Evolutionary conservation across 2,113 vertebrate genomes (phyloP), one percentile per base, ranked within the genome.

Genomic region (Tachysurus fulvidraco): DNA sequence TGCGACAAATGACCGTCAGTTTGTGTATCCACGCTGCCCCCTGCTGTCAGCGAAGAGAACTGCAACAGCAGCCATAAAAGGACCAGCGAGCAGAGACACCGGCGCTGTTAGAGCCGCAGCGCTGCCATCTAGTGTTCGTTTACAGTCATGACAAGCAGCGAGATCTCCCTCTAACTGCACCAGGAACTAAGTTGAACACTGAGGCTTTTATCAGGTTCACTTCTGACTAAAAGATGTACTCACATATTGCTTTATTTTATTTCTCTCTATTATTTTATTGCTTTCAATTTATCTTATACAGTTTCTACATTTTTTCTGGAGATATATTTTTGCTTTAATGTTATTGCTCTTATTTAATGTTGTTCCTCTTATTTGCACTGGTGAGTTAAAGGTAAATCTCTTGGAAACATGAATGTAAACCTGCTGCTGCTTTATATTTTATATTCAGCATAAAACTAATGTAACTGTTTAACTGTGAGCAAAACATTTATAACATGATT

Each of bases 121-220:
- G 17, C 79, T 81, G 57, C 57, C 79, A 60, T 44, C 79, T 81
- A 62, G 19, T 81, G 79, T 62, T 62, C 17, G 25, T 30, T 81
- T 46, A 62, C 36, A 44, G 25, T 17, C n/a, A 52, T 44, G 19
- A n/a, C 67, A 46, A 46, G 0, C 71, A 46, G 46, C 19, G 6
- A 41, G 36, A 36, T 36, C 28, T 19, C 16, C 1, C 0, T 67
- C 1, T 67, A 9, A 76, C 50, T 4, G 25, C 11, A 41, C n/a
- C 41, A 76, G 73, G 25, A 76, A 46, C 16, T 19, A 17, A 17
- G 55, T 19, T 57, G 4, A 57, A 57, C 57, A 59, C 57, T 59
- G 55, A 57, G 55, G 16, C 69, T 19, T 41, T 21, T 23, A 62
- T 8, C 9, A 28, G 28, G 12, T 67, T 67, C 13, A 14, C 64